Evolutionary conservation across 2,888 invertebrate species (phyloP).

Genomic region (Rhopalosiphum nymphaeae): DNA sequence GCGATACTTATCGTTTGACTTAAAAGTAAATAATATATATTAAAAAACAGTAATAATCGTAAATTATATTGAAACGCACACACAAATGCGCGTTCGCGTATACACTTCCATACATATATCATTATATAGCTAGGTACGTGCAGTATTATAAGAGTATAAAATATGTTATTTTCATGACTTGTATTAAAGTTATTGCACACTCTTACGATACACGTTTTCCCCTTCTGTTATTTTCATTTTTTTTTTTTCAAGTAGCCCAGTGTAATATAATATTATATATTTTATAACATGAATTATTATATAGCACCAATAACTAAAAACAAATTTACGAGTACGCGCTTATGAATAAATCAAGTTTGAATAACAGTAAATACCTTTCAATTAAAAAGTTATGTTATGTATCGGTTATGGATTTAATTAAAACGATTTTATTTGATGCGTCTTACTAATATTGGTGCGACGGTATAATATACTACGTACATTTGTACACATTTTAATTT

Average conservation of each 20-base stretch:
- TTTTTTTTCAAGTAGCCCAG: neutral
- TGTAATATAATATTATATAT: neutral
- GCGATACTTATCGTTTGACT: constrained; percentile 46
- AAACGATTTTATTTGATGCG: neutral
- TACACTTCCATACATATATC: neutral
- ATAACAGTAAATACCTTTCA: constrained; percentile 1
- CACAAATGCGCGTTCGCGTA: neutral
- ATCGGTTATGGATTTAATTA: neutral
- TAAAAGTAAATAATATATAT: constrained; percentile 33
- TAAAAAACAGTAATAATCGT: constrained; percentile 50
- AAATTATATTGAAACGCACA: constrained; percentile 36
- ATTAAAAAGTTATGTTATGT: neutral
- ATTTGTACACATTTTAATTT: neutral
- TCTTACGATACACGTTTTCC: neutral
- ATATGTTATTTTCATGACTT: constrained; percentile 46
- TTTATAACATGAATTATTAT: neutral
- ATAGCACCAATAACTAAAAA: constrained; percentile 20
- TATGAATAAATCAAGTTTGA: constrained; percentile 24
- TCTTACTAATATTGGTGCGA: neutral
- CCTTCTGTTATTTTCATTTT: neutral
- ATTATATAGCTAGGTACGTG: neutral
- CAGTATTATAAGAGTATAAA: neutral
- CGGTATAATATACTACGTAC: neutral
- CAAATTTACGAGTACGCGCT: neutral
- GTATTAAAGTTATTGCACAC: constrained; percentile 23